These are phyloP conservation scores for Sinhomidia bicolor DNA, from an alignment of 2,888 invertebrate genomes.

Conservation along the genomic window DNA sequence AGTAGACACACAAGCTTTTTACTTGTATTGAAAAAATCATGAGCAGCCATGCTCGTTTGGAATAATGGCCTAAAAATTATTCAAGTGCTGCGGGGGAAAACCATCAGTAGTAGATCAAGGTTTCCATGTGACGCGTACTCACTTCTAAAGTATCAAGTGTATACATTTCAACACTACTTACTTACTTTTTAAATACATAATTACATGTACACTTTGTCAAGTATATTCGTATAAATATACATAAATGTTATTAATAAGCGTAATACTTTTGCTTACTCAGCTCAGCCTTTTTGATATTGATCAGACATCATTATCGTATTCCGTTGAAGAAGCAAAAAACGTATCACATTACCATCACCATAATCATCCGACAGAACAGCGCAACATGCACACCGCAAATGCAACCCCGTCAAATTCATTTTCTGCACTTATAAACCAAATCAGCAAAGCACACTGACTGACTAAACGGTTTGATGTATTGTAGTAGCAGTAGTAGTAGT, in stretches of 20 bases:
- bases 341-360: not conserved
- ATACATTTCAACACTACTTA: too few relatives aligned
- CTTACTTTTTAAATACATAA: too few relatives aligned
- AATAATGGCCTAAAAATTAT: too few relatives aligned
- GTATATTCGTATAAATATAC: not conserved
- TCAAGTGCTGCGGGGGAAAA: too few relatives aligned
- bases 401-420: not conserved
- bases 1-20: too few relatives aligned
- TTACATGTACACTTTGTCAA: too few relatives aligned
- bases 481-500: not conserved
- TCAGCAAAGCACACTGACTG: not conserved
- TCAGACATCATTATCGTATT: constrained; percentile 2
- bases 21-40: too few relatives aligned
- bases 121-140: too few relatives aligned
- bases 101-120: too few relatives aligned
- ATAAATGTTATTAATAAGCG: not conserved
- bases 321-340: not conserved
- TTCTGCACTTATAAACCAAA: not conserved
- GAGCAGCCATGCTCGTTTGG: too few relatives aligned
- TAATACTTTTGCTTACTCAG: not conserved
- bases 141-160: too few relatives aligned
- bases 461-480: not conserved
- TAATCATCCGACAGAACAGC: not conserved
- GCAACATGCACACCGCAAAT: not conserved
- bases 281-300: not conserved